phyloP scores from a whole-genome alignment of 2,113 vertebrate genomes.

The Arothron firmamentum region DNA sequence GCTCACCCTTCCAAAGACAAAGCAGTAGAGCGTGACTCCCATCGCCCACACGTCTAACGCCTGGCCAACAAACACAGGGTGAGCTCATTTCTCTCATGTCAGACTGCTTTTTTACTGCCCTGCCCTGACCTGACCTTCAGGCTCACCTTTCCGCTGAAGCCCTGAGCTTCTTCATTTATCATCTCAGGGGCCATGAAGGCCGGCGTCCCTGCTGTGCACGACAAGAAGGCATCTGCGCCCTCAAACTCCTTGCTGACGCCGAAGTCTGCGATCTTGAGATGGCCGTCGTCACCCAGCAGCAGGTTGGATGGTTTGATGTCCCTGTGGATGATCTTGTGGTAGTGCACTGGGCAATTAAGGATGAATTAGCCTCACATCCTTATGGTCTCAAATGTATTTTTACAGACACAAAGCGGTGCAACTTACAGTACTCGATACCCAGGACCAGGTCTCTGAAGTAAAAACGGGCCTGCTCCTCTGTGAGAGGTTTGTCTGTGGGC shows the following conservation, averaged over 20 bases:
- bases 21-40: constrained; percentile 92
- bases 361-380: no score
- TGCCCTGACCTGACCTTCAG: not conserved
- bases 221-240: constrained; percentile 86
- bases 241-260: constrained; percentile 96
- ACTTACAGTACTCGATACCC: constrained; percentile 93
- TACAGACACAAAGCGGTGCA: not conserved
- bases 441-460: constrained; percentile 90
- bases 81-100: not conserved
- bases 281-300: constrained; percentile 89
- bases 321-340: constrained; percentile 93
- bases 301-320: constrained; percentile 98
- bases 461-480: constrained; percentile 85
- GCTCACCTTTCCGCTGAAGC: constrained; percentile 91
- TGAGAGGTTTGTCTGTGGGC: constrained; percentile 83
- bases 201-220: constrained; percentile 88
- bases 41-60: constrained; percentile 96
- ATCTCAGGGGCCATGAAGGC: constrained; percentile 97
- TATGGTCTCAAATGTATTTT: not conserved
- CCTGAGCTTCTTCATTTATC: constrained; percentile 82
- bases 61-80: constrained; percentile 69
- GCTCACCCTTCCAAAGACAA: constrained; percentile 89
- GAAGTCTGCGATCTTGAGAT: constrained; percentile 92
- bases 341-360: constrained; percentile 80
- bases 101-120: not conserved